phyloP scores from a whole-genome alignment of 2,113 vertebrate genomes.

The Natator depressus region DNA sequence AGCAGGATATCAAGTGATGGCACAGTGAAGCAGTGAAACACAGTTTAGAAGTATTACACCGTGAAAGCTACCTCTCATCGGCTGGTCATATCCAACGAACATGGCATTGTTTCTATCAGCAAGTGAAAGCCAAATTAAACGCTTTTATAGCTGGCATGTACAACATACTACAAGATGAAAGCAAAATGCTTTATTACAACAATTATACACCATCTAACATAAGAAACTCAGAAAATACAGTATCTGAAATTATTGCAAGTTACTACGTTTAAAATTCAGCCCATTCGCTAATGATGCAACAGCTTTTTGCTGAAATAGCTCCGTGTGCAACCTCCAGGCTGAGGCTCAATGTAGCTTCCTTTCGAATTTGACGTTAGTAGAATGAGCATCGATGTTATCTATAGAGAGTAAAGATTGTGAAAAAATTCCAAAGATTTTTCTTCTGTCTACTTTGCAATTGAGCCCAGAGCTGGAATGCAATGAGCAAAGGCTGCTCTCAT shows the following conservation, averaged over 20 bases:
- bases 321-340: not conserved
- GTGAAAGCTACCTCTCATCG: not conserved
- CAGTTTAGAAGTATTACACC: not conserved
- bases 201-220: too few species aligned
- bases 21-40: not conserved
- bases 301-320: not conserved
- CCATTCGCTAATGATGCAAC: not conserved
- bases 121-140: not conserved
- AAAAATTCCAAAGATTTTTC: too few species aligned
- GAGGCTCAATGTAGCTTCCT: not conserved
- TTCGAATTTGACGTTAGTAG: not conserved
- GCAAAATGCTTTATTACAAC: too few species aligned
- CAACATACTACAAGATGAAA: not conserved
- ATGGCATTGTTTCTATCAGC: not conserved
- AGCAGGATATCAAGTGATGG: not conserved
- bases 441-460: not conserved
- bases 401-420: not conserved
- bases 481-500: not conserved
- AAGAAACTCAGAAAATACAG: not conserved
- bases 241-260: not conserved
- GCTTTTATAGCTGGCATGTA: not conserved
- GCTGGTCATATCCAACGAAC: not conserved
- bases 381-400: not conserved
- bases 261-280: not conserved
- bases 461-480: not conserved